phyloP scores from a whole-genome alignment of 2,888 invertebrate species.

The Rotaria socialis region DNA sequence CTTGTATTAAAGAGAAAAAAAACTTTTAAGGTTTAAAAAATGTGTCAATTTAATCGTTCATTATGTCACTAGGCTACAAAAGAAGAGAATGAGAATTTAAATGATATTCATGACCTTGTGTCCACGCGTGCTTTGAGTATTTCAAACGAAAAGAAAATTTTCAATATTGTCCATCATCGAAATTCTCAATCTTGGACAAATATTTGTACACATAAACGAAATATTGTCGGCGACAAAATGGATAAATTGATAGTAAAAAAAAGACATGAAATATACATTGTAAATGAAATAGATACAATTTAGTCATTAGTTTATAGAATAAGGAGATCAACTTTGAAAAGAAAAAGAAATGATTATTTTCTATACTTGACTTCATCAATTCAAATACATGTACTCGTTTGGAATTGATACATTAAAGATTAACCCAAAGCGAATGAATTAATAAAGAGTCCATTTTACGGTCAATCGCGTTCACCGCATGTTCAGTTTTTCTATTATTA shows the following conservation, averaged over 20 bases:
- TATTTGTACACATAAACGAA: neutral
- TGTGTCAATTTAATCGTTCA: slow-evolving; percentile 32
- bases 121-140: neutral
- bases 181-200: slow-evolving; percentile 1
- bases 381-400: neutral
- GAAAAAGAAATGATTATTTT: neutral
- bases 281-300: neutral
- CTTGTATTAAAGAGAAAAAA: neutral
- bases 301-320: neutral
- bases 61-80: neutral
- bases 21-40: neutral
- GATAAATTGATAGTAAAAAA: neutral
- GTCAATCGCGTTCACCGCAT: neutral
- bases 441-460: neutral
- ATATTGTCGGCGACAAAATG: neutral
- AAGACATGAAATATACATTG: neutral
- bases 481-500: neutral
- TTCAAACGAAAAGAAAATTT: neutral
- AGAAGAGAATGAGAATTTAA: neutral
- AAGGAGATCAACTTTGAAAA: too few relatives aligned
- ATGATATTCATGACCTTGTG: neutral
- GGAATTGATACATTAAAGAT: neutral
- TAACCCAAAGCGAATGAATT: neutral
- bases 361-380: neutral
- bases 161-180: neutral